Evolutionary conservation across 2,888 invertebrate genomes (phyloP).

Genomic region (Mimumesa dahlbomi): DNA sequence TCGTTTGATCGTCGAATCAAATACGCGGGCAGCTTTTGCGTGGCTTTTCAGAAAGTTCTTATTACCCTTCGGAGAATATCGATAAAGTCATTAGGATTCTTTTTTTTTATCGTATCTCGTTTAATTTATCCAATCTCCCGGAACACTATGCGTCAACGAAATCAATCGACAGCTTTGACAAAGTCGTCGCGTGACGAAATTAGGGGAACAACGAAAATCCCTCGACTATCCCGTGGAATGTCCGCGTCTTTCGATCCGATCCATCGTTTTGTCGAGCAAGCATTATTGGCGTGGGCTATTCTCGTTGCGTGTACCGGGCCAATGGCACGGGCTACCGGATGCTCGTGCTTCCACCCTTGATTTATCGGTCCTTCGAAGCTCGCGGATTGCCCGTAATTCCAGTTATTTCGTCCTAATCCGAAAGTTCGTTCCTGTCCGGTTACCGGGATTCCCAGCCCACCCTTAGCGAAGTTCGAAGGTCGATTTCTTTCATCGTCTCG

Average conservation of each 20-base stretch:
- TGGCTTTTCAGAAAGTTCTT: no score
- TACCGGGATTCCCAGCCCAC: constrained; percentile 37
- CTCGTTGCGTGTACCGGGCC: constrained; percentile 70
- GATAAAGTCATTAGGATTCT: no score
- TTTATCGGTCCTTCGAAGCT: constrained; percentile 72
- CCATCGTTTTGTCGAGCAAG: constrained; percentile 49
- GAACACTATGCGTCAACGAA: neutral
- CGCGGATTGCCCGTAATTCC: constrained; percentile 72
- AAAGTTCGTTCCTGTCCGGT: constrained; percentile 61
- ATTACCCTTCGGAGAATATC: no score
- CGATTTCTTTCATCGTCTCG: constrained; percentile 41
- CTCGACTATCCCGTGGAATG: constrained; percentile 10
- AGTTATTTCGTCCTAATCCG: constrained; percentile 68
- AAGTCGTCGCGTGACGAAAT: constrained; percentile 19
- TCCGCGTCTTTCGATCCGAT: constrained; percentile 21
- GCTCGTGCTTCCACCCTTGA: constrained; percentile 70
- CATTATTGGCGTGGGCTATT: constrained; percentile 51
- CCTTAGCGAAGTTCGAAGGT: constrained; percentile 12
- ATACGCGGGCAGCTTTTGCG: no score
- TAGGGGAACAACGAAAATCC: neutral
- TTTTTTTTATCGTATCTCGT: no score
- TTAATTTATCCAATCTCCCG: no score
- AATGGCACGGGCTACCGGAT: constrained; percentile 70
- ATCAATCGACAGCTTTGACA: neutral
- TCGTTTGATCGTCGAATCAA: no score